These are phyloP conservation scores for Prinia subflava DNA, from an alignment of 2,113 vertebrate species.

Conservation along the genomic window DNA sequence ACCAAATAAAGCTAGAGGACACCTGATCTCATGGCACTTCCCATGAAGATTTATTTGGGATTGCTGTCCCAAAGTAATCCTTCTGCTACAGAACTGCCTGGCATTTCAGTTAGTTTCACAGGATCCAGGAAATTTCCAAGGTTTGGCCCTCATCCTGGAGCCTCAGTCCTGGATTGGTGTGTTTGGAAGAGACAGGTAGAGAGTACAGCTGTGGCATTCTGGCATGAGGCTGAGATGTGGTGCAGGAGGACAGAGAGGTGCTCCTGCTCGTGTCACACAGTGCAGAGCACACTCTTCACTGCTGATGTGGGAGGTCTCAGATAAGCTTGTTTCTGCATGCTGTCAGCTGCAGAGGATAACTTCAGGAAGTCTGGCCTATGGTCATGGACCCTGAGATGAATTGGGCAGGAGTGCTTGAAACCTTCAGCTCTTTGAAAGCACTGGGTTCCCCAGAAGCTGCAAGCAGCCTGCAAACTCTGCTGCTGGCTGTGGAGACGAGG, in stretches of 20 bases:
- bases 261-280: neutral
- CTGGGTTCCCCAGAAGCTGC: neutral
- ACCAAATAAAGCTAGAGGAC: neutral
- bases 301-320: neutral
- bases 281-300: neutral
- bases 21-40: neutral
- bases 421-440: neutral
- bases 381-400: neutral
- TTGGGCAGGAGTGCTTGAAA: neutral
- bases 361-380: neutral
- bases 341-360: neutral
- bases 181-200: neutral
- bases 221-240: neutral
- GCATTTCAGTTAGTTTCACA: neutral
- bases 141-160: neutral
- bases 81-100: neutral
- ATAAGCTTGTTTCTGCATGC: neutral
- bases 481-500: neutral
- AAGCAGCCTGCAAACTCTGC: neutral
- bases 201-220: fast-evolving
- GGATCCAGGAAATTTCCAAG: neutral
- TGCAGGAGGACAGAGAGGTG: neutral
- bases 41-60: neutral
- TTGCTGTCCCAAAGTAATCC: neutral
- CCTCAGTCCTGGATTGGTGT: neutral